phyloP scores from a whole-genome alignment of 2,113 vertebrate species.

The Gadus chalcogrammus region DNA sequence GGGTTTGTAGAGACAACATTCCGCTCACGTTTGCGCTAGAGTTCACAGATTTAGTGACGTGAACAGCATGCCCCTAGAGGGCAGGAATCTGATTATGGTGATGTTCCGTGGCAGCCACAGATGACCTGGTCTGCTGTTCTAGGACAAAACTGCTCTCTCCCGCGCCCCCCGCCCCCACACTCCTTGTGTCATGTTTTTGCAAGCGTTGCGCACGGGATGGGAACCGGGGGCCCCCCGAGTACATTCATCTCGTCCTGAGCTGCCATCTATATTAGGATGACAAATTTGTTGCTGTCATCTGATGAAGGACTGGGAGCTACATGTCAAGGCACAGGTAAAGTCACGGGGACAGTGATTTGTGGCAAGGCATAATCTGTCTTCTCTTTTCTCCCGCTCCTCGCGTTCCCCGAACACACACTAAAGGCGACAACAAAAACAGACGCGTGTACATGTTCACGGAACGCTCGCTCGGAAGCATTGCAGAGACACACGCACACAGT shows the following conservation, averaged over 20 bases:
- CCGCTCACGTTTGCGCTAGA: too few relatives aligned
- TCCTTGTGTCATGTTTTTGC: constrained; percentile 58
- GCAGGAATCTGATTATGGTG: constrained; percentile 43
- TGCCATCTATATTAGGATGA: constrained; percentile 71
- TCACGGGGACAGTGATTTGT: constrained; percentile 62
- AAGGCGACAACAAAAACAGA: too few relatives aligned
- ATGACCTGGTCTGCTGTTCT: constrained; percentile 53
- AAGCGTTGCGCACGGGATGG: constrained; percentile 59
- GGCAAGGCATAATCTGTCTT: constrained; percentile 39
- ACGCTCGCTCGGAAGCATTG: too few relatives aligned
- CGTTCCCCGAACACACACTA: constrained; percentile 24
- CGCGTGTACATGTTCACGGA: too few relatives aligned
- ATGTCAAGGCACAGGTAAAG: constrained; percentile 67
- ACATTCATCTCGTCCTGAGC: constrained; percentile 60
- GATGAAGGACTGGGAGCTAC: constrained; percentile 63
- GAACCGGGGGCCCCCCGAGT: constrained; percentile 10
- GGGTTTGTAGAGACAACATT: too few relatives aligned
- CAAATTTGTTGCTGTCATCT: constrained; percentile 66
- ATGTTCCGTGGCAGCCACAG: constrained; percentile 54
- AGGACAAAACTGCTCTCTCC: constrained; percentile 56
- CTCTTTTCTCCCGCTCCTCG: constrained; percentile 16
- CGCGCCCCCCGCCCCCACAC: neutral
- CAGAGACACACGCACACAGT: too few relatives aligned
- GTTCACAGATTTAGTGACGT: constrained; percentile 27
- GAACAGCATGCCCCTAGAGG: constrained; percentile 69